Conservation (phyloP, 2,113 vertebrate genomes). For the Canis aureus region DNA sequence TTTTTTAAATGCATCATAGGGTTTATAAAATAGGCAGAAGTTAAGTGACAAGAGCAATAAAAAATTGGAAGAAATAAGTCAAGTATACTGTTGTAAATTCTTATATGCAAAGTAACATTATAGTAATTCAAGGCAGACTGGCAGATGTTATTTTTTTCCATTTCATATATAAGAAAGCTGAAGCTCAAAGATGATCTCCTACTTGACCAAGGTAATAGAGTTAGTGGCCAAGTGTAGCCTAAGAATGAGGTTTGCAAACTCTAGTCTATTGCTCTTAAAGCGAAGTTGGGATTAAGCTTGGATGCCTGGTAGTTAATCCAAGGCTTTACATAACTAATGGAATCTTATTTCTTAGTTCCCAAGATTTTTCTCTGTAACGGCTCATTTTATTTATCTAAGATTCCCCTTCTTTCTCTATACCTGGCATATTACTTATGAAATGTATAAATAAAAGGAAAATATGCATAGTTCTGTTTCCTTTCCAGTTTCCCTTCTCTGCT, state of each 20-base stretch:
- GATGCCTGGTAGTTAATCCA: neutral
- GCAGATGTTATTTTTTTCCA: neutral
- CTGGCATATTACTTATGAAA: neutral
- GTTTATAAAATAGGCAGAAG: constrained; percentile 1
- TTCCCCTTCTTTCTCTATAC: neutral
- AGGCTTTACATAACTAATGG: neutral
- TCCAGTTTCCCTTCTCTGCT: neutral
- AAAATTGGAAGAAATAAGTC: neutral
- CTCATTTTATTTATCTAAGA: constrained; percentile 36
- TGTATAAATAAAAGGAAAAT: neutral
- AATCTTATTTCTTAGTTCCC: neutral
- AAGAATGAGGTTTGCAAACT: neutral
- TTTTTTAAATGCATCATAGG: neutral
- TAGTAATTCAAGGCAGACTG: neutral
- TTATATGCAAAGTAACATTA: neutral
- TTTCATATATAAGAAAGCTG: neutral
- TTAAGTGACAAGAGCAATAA: neutral
- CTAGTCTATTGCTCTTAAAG: neutral
- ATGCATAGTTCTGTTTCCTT: neutral
- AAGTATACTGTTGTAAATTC: neutral
- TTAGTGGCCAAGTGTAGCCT: neutral
- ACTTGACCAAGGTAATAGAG: neutral
- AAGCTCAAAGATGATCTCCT: neutral
- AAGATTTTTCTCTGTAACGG: neutral
- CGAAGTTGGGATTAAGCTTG: neutral